Conservation (phyloP, 2,888 invertebrate species). For the Aelia acuminata region DNA sequence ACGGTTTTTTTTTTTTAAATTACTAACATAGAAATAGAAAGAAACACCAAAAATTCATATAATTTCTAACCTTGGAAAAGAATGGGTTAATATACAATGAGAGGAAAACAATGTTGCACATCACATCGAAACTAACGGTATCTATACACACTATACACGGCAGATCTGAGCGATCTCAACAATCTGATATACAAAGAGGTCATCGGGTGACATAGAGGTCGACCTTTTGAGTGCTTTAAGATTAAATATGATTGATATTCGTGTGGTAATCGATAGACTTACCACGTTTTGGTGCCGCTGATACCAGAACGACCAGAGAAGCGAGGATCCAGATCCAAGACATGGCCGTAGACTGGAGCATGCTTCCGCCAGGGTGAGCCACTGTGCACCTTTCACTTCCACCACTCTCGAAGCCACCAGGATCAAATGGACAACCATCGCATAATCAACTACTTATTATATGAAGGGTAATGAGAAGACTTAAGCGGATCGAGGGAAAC, state of each 20-base stretch:
- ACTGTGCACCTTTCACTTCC: conserved; percentile 31
- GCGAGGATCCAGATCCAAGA: neutral
- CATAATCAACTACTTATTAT: too few relatives aligned
- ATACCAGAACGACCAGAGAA: neutral
- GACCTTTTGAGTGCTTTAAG: neutral
- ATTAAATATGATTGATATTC: neutral
- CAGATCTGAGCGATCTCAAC: neutral
- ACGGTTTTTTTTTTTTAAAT: too few relatives aligned
- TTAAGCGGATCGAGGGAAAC: too few relatives aligned
- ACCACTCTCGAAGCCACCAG: conserved; percentile 26
- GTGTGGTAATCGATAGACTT: neutral
- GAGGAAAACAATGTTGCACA: neutral
- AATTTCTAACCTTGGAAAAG: too few relatives aligned
- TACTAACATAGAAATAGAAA: too few relatives aligned
- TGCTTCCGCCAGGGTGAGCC: neutral
- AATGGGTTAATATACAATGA: too few relatives aligned
- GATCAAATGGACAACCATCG: too few relatives aligned
- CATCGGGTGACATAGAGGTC: neutral
- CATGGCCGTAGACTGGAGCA: conserved; percentile 21
- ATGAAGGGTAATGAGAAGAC: too few relatives aligned
- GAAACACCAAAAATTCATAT: too few relatives aligned
- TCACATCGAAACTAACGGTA: neutral
- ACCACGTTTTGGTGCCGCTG: neutral
- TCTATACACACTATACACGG: neutral
- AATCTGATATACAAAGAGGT: neutral